Evolutionary conservation across 2,113 vertebrate genomes (phyloP).

Genomic region (Hippocampus guttulatus): DNA sequence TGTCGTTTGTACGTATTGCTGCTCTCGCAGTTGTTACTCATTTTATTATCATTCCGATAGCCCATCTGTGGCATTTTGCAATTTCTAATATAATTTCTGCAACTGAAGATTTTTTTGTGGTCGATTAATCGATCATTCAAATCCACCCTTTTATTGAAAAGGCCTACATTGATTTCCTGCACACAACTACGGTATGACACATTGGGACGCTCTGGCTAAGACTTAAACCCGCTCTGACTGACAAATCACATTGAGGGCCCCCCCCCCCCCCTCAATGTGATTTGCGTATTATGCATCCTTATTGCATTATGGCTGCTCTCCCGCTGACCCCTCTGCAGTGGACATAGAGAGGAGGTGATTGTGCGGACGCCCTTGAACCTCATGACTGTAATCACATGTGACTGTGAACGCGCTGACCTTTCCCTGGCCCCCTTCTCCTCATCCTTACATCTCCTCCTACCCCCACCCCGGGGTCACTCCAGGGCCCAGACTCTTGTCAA

Average conservation of each 20-base stretch:
- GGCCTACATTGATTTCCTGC: conserved; percentile 13
- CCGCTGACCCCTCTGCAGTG: conserved; percentile 42
- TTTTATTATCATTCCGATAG: too few species aligned
- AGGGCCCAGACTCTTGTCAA: conserved; percentile 73
- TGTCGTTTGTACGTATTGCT: too few species aligned
- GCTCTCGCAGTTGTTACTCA: too few species aligned
- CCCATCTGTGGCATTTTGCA: too few species aligned
- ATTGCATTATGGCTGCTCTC: conserved; percentile 28
- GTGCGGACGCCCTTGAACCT: conserved; percentile 61
- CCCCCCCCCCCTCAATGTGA: conserved; percentile 12
- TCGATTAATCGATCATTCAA: too few species aligned
- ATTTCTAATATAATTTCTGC: too few species aligned
- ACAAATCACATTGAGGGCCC: too few species aligned
- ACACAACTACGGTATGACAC: not conserved
- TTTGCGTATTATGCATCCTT: conserved; percentile 37
- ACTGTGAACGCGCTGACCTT: conserved; percentile 58
- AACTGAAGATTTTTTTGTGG: too few species aligned
- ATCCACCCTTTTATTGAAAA: too few species aligned
- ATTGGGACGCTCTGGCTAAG: conserved; percentile 23
- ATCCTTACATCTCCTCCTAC: conserved; percentile 26
- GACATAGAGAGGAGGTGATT: conserved; percentile 47
- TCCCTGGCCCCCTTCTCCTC: conserved; percentile 37
- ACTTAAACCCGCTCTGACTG: not conserved
- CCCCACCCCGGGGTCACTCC: conserved; percentile 59
- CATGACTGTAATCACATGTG: conserved; percentile 61